Evolutionary conservation across 2,888 invertebrate genomes (phyloP).

Genomic region (Hoplodrina blanda): DNA sequence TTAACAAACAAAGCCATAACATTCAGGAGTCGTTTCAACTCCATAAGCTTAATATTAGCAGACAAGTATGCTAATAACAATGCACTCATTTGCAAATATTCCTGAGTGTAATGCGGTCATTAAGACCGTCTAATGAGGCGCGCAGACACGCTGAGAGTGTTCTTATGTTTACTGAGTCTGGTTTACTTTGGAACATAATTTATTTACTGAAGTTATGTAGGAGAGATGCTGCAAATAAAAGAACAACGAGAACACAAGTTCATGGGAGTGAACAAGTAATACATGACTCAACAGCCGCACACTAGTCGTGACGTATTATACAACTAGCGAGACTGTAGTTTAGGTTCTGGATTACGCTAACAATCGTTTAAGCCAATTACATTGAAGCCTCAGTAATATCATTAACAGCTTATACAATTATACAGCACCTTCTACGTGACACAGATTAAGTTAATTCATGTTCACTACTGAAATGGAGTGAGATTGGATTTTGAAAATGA

Average conservation of each 20-base stretch:
- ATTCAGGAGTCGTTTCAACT: constrained; percentile 5
- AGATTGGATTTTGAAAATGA: not conserved
- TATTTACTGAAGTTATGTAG: not conserved
- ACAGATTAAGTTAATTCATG: not conserved
- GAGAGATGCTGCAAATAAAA: not conserved
- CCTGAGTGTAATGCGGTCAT: constrained; percentile 1
- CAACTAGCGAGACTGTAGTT: not conserved
- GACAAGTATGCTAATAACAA: constrained; percentile 12
- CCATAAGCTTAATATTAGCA: not conserved
- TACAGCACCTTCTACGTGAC: not conserved
- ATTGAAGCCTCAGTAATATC: constrained; percentile 18
- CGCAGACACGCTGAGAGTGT: not conserved
- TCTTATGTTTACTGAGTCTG: constrained; percentile 14
- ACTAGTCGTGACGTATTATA: not conserved
- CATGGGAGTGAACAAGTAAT: not conserved
- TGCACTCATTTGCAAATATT: constrained; percentile 12
- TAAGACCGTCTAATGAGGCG: not conserved
- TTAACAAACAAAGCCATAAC: not conserved
- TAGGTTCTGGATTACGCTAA: not conserved
- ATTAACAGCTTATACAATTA: constrained; percentile 30
- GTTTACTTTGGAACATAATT: not conserved
- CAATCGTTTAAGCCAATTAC: constrained; percentile 20
- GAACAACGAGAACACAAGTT: not conserved
- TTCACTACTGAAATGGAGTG: not conserved
- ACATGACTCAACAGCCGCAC: not conserved